Percentiles rank a stretch among this genome's conserved stretches.
phyloP scores from a whole-genome alignment of 2,888 invertebrate species.

The Athripsodes cinereus region DNA sequence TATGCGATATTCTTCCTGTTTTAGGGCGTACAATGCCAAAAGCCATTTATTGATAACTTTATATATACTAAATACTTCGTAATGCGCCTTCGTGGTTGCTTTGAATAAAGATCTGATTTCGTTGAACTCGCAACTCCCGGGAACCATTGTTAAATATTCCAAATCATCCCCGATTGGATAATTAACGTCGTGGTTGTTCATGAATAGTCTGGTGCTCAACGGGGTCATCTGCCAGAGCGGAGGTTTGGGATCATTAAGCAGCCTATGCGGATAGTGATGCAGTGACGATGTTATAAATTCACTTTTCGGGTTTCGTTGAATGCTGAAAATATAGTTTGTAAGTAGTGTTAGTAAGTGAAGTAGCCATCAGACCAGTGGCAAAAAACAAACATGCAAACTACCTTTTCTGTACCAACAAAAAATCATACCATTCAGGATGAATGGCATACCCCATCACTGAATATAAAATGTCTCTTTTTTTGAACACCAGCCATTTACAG shows the following conservation, averaged over 20 bases:
- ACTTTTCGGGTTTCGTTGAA: too few species aligned
- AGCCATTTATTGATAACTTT: conserved; percentile 25
- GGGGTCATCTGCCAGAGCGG: neutral
- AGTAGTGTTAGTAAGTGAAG: too few species aligned
- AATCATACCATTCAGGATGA: too few species aligned
- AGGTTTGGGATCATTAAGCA: neutral
- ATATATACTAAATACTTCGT: conserved; percentile 19
- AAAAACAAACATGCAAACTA: too few species aligned
- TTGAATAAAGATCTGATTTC: conserved; percentile 6
- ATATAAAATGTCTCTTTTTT: too few species aligned
- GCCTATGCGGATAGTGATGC: too few species aligned
- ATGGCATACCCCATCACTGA: too few species aligned
- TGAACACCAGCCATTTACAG: too few species aligned
- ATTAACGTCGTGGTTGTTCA: neutral
- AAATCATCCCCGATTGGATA: neutral
- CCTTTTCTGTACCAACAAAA: too few species aligned
- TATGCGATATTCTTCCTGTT: conserved; percentile 26
- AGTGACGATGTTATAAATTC: too few species aligned
- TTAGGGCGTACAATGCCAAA: conserved; percentile 24
- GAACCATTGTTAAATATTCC: neutral
- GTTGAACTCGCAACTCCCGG: neutral
- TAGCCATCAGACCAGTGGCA: too few species aligned
- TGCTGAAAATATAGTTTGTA: too few species aligned
- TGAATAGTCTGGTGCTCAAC: neutral
- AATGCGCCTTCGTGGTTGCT: conserved; percentile 17